phyloP scores from a whole-genome alignment of 1,140 invertebrate species.

The Stegodyphus mimosarum region DNA sequence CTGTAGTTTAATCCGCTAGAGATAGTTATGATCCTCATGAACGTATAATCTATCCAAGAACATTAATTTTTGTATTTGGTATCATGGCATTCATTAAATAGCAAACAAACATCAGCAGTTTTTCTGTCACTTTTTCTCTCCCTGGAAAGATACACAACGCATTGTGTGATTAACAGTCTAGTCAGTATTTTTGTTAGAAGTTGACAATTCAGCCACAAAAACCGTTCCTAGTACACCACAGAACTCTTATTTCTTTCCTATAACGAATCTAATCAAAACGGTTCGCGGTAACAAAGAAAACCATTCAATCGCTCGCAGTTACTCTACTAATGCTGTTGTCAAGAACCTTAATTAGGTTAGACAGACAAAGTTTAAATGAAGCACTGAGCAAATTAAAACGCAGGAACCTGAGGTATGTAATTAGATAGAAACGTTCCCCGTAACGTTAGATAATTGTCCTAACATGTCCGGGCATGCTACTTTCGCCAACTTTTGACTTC shows the following conservation, averaged over 20 bases:
- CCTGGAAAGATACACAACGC: too few species aligned
- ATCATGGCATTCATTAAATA: too few species aligned
- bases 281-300: slow-evolving; percentile 32
- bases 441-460: slow-evolving; percentile 43
- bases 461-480: slow-evolving; percentile 52
- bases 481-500: slow-evolving; percentile 57
- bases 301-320: slow-evolving; percentile 25
- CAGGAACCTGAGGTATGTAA: slow-evolving; percentile 31
- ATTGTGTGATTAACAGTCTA: too few species aligned
- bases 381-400: slow-evolving; percentile 38
- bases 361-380: slow-evolving; percentile 57
- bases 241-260: background rate
- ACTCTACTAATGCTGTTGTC: slow-evolving; percentile 29
- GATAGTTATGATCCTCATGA: too few species aligned
- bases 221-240: background rate
- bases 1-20: too few species aligned
- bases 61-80: too few species aligned
- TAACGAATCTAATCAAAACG: slow-evolving; percentile 43
- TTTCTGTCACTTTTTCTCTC: too few species aligned
- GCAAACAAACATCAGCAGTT: too few species aligned
- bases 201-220: too few species aligned
- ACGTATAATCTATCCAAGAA: too few species aligned
- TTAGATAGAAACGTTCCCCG: slow-evolving; percentile 40
- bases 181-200: too few species aligned
- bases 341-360: slow-evolving; percentile 54